A percentile compares a stretch with the other conserved stretches of the same genome.
Evolutionary conservation across 1,140 invertebrate species (phyloP).

Genomic region (Macrotrachela quadricornifera): DNA sequence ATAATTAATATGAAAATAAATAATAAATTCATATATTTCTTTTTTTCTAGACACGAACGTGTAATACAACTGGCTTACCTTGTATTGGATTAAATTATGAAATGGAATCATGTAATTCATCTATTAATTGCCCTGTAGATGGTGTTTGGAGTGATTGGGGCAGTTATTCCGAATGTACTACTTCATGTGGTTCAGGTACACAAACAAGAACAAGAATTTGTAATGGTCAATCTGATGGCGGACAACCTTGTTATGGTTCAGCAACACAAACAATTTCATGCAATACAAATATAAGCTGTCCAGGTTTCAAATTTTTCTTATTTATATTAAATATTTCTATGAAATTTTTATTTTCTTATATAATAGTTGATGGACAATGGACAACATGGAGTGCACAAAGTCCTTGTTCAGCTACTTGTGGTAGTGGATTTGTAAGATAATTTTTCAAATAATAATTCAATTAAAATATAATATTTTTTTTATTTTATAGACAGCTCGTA

Average conservation of each 20-base stretch:
- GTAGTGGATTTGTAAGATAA: constrained; percentile 8
- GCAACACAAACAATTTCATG: constrained; percentile 14
- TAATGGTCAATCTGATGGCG: background rate
- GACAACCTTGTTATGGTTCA: constrained; percentile 1
- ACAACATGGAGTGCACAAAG: constrained; percentile 15
- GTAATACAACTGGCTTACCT: background rate
- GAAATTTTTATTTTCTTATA: too few relatives aligned
- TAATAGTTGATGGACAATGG: too few relatives aligned
- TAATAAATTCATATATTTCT: too few relatives aligned
- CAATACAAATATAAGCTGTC: constrained; percentile 16
- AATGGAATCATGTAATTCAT: background rate
- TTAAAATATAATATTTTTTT: background rate
- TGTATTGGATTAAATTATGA: background rate
- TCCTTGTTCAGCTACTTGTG: constrained; percentile 13
- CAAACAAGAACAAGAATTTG: constrained; percentile 11
- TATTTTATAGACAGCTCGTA: background rate
- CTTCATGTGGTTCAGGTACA: constrained; percentile 12
- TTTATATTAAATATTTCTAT: too few relatives aligned
- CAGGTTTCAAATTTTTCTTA: constrained; percentile 14
- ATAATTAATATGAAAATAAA: too few relatives aligned
- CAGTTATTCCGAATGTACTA: constrained; percentile 19
- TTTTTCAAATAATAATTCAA: background rate
- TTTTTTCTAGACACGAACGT: too few relatives aligned
- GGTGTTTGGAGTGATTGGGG: constrained; percentile 21
- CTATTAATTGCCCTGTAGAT: constrained; percentile 11